Conservation (phyloP, 2,888 invertebrate species). For the Aproaerema taeniolella region DNA sequence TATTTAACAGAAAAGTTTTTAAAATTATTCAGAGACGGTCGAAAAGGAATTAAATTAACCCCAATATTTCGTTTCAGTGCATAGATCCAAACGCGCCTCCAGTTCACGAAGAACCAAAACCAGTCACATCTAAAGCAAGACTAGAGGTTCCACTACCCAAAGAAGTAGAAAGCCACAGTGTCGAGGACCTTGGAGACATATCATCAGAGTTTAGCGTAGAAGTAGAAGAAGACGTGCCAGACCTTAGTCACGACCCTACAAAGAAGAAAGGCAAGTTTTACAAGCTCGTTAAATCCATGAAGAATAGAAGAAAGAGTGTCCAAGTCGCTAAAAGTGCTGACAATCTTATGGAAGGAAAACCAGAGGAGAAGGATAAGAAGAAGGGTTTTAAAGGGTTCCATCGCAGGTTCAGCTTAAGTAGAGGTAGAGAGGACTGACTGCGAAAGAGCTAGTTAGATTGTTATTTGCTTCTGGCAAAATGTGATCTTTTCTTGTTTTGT, state of each 20-base stretch:
- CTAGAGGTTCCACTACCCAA: slow-evolving; percentile 48
- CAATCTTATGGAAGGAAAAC: slow-evolving; percentile 50
- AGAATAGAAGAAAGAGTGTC: slow-evolving; percentile 68
- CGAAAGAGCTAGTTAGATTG: too few species aligned
- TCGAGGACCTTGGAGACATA: slow-evolving; percentile 69
- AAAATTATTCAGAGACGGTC: too few species aligned
- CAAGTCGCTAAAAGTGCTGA: slow-evolving; percentile 70
- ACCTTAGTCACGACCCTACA: slow-evolving; percentile 44
- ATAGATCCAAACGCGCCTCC: slow-evolving; percentile 59
- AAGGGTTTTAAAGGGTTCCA: slow-evolving; percentile 66
- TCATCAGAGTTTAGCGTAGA: slow-evolving; percentile 71
- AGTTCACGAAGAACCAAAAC: slow-evolving; percentile 48
- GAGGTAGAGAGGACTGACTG: slow-evolving; percentile 64
- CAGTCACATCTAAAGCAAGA: slow-evolving; percentile 55
- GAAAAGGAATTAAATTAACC: too few species aligned
- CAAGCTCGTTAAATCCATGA: slow-evolving; percentile 67
- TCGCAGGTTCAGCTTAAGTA: slow-evolving; percentile 63
- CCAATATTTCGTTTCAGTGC: slow-evolving; percentile 48
- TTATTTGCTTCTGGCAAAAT: too few species aligned
- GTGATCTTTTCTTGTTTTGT: too few species aligned
- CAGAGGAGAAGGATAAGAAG: slow-evolving; percentile 61
- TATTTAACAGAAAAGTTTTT: too few species aligned
- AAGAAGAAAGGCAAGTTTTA: slow-evolving; percentile 69
- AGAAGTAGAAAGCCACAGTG: slow-evolving; percentile 58
- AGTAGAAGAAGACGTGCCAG: slow-evolving; percentile 58